Conservation (phyloP, 2,888 invertebrate species). For the Ypsolopha scabrella region DNA sequence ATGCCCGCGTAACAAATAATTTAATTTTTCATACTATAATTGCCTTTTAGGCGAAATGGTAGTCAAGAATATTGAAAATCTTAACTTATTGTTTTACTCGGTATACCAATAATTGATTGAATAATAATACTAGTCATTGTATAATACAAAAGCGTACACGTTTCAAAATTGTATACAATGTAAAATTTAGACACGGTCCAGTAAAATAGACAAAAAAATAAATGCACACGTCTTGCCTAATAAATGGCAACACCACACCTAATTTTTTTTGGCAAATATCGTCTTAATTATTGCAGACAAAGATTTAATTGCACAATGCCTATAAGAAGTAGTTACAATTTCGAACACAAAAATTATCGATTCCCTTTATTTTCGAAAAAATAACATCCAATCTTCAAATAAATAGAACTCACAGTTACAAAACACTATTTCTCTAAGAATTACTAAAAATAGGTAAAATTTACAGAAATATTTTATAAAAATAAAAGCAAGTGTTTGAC, state of each 20-base stretch:
- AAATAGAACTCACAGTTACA: background rate
- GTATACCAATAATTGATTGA: conserved; percentile 39
- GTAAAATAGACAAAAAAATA: conserved; percentile 46
- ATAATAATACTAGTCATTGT: conserved; percentile 47
- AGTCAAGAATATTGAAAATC: too few relatives aligned
- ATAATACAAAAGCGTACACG: conserved; percentile 44
- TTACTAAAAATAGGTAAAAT: too few relatives aligned
- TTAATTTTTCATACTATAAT: too few relatives aligned
- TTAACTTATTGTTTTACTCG: conserved; percentile 6
- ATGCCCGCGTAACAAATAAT: too few relatives aligned
- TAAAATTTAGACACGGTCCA: conserved; percentile 33
- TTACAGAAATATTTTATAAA: too few relatives aligned
- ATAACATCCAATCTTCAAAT: background rate
- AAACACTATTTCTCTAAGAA: background rate
- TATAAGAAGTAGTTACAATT: background rate
- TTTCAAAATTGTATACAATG: conserved; percentile 38
- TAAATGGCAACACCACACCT: conserved; percentile 33
- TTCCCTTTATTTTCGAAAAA: background rate
- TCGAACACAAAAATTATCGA: background rate
- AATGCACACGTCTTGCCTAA: conserved; percentile 52
- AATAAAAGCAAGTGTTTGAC: too few relatives aligned
- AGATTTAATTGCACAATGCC: background rate
- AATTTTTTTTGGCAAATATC: background rate
- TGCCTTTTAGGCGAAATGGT: too few relatives aligned
- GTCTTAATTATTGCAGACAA: background rate